Conservation (phyloP, 2,113 vertebrate species). For the Saimiri boliviensis region DNA sequence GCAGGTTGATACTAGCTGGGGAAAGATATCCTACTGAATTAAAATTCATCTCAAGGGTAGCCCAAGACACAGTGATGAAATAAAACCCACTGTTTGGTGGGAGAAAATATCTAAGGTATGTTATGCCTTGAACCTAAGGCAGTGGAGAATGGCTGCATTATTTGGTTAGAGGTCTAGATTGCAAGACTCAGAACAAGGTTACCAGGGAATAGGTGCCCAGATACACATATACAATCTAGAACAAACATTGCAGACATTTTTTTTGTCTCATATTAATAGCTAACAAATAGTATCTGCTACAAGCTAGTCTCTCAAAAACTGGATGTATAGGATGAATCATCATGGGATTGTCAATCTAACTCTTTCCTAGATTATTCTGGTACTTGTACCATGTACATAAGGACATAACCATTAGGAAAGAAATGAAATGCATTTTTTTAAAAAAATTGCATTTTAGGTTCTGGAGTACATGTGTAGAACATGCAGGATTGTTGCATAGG, state of each 20-base stretch:
- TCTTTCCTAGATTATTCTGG: not conserved
- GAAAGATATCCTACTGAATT: not conserved
- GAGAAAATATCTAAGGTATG: not conserved
- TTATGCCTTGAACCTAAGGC: accelerated
- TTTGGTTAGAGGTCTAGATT: not conserved
- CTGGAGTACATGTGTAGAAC: no score
- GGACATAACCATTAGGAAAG: not conserved
- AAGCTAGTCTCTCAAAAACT: not conserved
- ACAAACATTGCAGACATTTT: not conserved
- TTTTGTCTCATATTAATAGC: not conserved
- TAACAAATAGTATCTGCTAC: not conserved
- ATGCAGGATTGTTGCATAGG: no score
- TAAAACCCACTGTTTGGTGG: not conserved
- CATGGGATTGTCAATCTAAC: not conserved
- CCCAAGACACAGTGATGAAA: not conserved
- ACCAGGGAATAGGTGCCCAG: not conserved
- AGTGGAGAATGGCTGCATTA: not conserved
- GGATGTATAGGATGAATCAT: not conserved
- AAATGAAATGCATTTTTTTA: not conserved
- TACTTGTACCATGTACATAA: not conserved
- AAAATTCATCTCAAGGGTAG: not conserved
- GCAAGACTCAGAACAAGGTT: not conserved
- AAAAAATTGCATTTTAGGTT: no score
- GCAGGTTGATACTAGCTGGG: not conserved
- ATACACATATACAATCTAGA: not conserved